Base-by-base conservation (phyloP, 2,113 vertebrate species). In the Oryzias woworae region DNA sequence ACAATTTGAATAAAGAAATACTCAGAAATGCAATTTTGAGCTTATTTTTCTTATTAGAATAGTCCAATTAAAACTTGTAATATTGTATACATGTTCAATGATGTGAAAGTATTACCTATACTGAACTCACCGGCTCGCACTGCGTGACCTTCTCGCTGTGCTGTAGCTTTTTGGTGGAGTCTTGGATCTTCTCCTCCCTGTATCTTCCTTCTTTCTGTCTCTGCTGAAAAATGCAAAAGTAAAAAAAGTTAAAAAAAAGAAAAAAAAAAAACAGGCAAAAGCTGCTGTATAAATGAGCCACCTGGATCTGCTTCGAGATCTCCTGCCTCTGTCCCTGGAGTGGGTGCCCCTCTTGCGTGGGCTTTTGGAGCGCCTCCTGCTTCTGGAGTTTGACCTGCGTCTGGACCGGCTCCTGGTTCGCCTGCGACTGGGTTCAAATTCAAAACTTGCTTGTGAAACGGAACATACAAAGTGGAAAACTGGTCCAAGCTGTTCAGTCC, bases 91-190 rank as follows among this genome's bases (percentile, higher is more conserved):
- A 10, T 36, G 31, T 36, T 36, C 10, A 12, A 12, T 36, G 36
- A 36, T 3, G 36, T 12, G 36, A 28, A 5, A 5, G 26, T 4
- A 28, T 5, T 1, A 5, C 2, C 3, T 41, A 4, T 53, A 41
- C 26, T 49, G 45, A 17, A 52, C 51, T 82, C 85, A 98, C 97
- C 97, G 94, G 89, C 94, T 97, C 41, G 81, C 84, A 81, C 97
- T 98, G 85, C 94, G 90, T 7, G 97, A 98, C 69, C 96, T 90
- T 55, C 97, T 91, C 43, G 95, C 90, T 80, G 95, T 96, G 90
- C 96, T 98, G 78, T 98, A 98, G 83, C 97, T 98, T 92, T 98
- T 98, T 26, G 97, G 97, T 49, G 97, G 97, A 0, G 97, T 98
- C 91, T 95, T 98, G 13, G 96, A 98, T 74, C 93, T 93, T 78